Percentiles rank a stretch among this genome's conserved stretches.
Evolutionary conservation across 2,888 invertebrate genomes (phyloP).

Genomic region (Hymenopus coronatus): DNA sequence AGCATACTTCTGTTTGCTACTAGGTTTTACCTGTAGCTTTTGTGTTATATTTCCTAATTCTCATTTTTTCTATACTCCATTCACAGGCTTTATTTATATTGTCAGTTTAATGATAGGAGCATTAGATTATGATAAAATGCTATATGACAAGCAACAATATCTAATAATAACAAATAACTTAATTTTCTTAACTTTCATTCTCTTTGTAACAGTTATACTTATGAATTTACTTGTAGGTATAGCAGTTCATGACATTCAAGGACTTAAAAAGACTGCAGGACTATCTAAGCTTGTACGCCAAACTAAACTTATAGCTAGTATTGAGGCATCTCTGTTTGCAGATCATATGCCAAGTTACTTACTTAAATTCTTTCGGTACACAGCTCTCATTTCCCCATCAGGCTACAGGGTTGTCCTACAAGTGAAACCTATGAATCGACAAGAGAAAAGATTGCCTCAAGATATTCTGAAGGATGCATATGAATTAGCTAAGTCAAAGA

Average conservation of each 20-base stretch:
- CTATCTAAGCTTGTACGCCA: slow-evolving; percentile 79
- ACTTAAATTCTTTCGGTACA: slow-evolving; percentile 70
- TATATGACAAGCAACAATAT: slow-evolving; percentile 35
- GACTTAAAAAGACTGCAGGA: slow-evolving; percentile 79
- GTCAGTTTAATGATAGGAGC: slow-evolving; percentile 49
- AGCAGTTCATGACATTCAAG: slow-evolving; percentile 47
- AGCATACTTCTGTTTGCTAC: slow-evolving; percentile 47
- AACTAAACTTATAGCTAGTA: slow-evolving; percentile 80
- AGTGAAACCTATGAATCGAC: slow-evolving; percentile 78
- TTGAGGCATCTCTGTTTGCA: slow-evolving; percentile 77
- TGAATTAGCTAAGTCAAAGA: slow-evolving; percentile 74
- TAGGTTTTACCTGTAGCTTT: slow-evolving; percentile 49
- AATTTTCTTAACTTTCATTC: slow-evolving; percentile 45
- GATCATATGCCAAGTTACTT: slow-evolving; percentile 74
- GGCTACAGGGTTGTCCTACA: slow-evolving; percentile 78
- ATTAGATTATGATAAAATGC: slow-evolving; percentile 53
- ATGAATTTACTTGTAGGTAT: slow-evolving; percentile 49
- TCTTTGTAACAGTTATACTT: slow-evolving; percentile 47
- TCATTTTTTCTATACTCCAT: slow-evolving; percentile 45
- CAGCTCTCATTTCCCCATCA: slow-evolving; percentile 75
- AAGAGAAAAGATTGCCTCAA: slow-evolving; percentile 74
- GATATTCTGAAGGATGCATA: slow-evolving; percentile 78
- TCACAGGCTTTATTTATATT: slow-evolving; percentile 45
- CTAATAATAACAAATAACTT: slow-evolving; percentile 45
- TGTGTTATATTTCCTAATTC: slow-evolving; percentile 47